A percentile compares a stretch with the other conserved stretches of the same genome.
Conservation (phyloP, 1,140 invertebrate genomes). For the Drosophila sechellia region DNA sequence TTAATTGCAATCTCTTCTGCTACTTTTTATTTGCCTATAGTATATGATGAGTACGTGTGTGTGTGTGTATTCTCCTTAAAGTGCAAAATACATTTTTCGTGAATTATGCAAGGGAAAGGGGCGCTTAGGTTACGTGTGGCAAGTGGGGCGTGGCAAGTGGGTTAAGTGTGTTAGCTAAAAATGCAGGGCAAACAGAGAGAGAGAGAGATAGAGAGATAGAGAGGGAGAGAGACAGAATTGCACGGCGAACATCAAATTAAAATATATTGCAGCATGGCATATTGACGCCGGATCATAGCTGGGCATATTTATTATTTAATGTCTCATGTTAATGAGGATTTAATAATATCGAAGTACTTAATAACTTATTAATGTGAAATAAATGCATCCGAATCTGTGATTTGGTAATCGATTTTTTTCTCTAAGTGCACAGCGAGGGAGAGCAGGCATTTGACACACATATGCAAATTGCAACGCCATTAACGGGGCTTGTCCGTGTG, state of each 20-base stretch:
- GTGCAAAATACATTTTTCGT: conserved; percentile 68
- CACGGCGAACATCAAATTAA: background rate
- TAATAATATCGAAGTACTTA: background rate
- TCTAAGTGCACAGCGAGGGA: conserved; percentile 9
- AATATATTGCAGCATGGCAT: background rate
- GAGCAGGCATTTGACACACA: conserved; percentile 59
- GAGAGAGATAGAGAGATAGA: background rate
- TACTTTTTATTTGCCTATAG: conserved; percentile 38
- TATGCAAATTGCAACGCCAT: conserved; percentile 75
- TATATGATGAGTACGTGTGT: background rate
- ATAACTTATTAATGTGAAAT: background rate
- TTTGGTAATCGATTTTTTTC: conserved; percentile 2
- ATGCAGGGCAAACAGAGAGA: conserved; percentile 57
- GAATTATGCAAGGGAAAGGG: conserved; percentile 58
- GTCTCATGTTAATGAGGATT: background rate
- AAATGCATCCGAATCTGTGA: background rate
- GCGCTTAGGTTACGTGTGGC: conserved; percentile 21
- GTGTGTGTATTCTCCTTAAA: conserved; percentile 59
- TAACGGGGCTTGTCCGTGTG: conserved; percentile 52
- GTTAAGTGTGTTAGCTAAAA: conserved; percentile 79
- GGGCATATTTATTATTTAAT: background rate
- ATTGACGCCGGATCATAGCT: background rate
- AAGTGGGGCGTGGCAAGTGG: conserved; percentile 60
- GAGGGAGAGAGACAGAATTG: background rate
- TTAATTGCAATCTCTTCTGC: conserved; percentile 37